A percentile compares a stretch with the other conserved stretches of the same genome.
These are phyloP conservation scores for Istiophorus platypterus DNA, from an alignment of 2,113 vertebrate species.

Conservation along the genomic window DNA sequence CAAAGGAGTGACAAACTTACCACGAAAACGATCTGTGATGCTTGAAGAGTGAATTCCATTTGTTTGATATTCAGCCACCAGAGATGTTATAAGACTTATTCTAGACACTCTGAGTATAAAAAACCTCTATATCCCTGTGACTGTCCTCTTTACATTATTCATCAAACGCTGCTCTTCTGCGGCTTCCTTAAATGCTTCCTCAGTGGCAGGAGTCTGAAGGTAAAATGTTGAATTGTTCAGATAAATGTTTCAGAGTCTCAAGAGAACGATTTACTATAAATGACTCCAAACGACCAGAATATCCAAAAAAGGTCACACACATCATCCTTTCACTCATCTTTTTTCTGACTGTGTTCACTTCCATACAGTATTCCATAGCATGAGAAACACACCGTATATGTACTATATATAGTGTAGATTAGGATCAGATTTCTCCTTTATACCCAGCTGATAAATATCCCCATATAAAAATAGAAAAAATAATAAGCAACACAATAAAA, in stretches of 20 bases:
- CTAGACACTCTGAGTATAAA: slow-evolving; percentile 32
- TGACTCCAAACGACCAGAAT: slow-evolving; percentile 40
- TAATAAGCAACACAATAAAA: no score
- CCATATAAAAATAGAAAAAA: background rate
- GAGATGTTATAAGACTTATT: slow-evolving; percentile 58
- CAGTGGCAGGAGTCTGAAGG: slow-evolving; percentile 59
- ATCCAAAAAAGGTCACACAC: slow-evolving; percentile 38
- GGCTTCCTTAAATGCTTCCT: slow-evolving; percentile 63
- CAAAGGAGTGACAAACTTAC: slow-evolving; percentile 45
- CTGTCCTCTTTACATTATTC: slow-evolving; percentile 77
- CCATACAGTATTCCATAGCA: background rate
- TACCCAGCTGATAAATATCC: background rate
- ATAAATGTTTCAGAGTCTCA: slow-evolving; percentile 70
- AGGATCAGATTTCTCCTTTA: background rate
- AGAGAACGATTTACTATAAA: slow-evolving; percentile 45
- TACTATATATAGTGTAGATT: no score
- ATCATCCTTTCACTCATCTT: background rate
- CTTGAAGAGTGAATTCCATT: slow-evolving; percentile 57
- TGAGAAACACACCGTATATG: no score
- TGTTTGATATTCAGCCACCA: slow-evolving; percentile 61
- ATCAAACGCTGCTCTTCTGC: slow-evolving; percentile 63
- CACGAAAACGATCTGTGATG: slow-evolving; percentile 32
- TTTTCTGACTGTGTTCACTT: background rate
- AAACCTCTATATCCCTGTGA: slow-evolving; percentile 43
- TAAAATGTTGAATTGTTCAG: slow-evolving; percentile 72